A percentile compares a stretch with the other conserved stretches of the same genome.
phyloP scores from a whole-genome alignment of 2,797 vertebrate genomes.

The Sarcoramphus papa region DNA sequence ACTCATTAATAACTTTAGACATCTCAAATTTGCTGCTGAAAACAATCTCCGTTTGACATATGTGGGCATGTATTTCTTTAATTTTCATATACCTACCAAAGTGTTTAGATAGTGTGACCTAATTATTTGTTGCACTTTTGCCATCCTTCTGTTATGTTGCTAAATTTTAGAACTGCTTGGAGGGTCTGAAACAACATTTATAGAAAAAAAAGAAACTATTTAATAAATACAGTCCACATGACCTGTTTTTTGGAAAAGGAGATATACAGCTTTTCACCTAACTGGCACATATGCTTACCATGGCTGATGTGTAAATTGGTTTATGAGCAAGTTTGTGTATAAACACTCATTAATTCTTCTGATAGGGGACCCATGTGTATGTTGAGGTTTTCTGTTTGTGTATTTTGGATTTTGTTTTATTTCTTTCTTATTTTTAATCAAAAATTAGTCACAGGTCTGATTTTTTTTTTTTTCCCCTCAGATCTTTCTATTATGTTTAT shows the following conservation, averaged over 20 bases:
- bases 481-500: not conserved
- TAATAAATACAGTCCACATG: not conserved
- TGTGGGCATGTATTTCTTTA: not conserved
- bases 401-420: not conserved
- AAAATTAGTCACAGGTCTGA: not conserved
- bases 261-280: not conserved
- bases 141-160: fast-evolving
- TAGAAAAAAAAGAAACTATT: not conserved
- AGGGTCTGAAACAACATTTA: not conserved
- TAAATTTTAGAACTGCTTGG: not conserved
- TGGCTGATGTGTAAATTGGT: not conserved
- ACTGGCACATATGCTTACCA: not conserved
- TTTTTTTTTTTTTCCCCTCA: not conserved
- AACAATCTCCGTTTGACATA: not conserved
- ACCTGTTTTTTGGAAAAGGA: not conserved
- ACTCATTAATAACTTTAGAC: not conserved
- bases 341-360: not conserved
- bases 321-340: not conserved
- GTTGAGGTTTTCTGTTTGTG: not conserved
- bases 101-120: not conserved
- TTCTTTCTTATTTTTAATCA: not conserved
- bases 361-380: not conserved
- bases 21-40: not conserved
- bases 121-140: not conserved
- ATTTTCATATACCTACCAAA: not conserved